Conservation (phyloP, 1,140 invertebrate species). For the Pectinophora gossypiella region DNA sequence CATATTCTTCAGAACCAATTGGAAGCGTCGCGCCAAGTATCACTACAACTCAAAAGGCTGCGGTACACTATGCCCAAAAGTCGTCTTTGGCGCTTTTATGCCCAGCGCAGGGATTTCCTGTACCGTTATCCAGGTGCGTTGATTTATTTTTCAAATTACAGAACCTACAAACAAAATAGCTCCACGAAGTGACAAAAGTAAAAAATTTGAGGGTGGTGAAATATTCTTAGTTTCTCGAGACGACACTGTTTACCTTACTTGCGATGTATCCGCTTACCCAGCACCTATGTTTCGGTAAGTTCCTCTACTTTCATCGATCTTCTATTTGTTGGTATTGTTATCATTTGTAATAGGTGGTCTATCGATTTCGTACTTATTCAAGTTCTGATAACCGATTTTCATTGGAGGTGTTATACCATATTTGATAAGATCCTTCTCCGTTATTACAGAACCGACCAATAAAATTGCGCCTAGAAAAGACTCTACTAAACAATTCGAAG, state of each 20-base stretch:
- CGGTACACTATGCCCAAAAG: slow-evolving; percentile 52
- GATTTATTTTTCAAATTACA: slow-evolving; percentile 35
- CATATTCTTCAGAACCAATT: slow-evolving; percentile 74
- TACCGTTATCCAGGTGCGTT: slow-evolving; percentile 82
- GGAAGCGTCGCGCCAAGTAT: slow-evolving; percentile 77
- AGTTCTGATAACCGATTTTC: too few relatives aligned
- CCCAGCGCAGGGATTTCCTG: slow-evolving; percentile 81
- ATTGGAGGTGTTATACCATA: too few relatives aligned
- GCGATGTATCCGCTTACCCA: slow-evolving; percentile 79
- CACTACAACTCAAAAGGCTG: slow-evolving; percentile 68
- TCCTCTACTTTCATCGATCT: too few relatives aligned
- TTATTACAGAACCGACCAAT: slow-evolving; percentile 81
- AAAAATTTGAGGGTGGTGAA: slow-evolving; percentile 78
- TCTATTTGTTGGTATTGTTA: too few relatives aligned
- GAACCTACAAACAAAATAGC: slow-evolving; percentile 65
- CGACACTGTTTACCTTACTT: slow-evolving; percentile 77
- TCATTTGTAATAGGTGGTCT: too few relatives aligned
- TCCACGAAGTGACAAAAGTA: slow-evolving; percentile 76
- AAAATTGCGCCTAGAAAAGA: slow-evolving; percentile 81
- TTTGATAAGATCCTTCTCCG: slow-evolving; percentile 26
- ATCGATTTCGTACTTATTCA: too few relatives aligned
- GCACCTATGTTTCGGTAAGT: slow-evolving; percentile 81
- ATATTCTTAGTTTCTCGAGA: slow-evolving; percentile 78
- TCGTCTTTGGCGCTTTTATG: slow-evolving; percentile 77
- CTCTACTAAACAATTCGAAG: slow-evolving; percentile 79